Evolutionary conservation across 2,113 vertebrate genomes (phyloP).

Genomic region (Carettochelys insculpta): DNA sequence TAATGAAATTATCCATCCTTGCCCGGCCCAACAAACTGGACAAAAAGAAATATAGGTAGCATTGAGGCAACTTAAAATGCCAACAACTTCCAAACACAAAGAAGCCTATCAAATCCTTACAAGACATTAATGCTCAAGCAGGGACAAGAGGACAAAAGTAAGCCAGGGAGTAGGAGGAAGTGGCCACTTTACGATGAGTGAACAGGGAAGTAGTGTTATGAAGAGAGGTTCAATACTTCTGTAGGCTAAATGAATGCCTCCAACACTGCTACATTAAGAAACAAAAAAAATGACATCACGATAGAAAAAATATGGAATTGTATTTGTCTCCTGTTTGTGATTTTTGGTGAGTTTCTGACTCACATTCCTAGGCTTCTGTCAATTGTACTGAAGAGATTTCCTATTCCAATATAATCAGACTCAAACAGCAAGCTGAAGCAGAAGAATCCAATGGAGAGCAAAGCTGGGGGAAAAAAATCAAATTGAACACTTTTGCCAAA

Average conservation of each 20-base stretch:
- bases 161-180: neutral
- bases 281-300: neutral
- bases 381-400: neutral
- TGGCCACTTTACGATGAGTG: neutral
- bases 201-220: neutral
- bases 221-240: neutral
- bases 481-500: neutral
- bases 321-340: neutral
- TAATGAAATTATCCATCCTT: neutral
- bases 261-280: neutral
- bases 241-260: neutral
- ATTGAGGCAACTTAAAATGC: neutral
- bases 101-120: neutral
- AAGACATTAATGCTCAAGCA: neutral
- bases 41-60: neutral
- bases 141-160: neutral
- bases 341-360: neutral
- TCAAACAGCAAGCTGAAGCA: neutral
- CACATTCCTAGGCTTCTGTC: neutral
- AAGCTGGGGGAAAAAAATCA: neutral
- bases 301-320: neutral
- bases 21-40: neutral
- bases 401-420: no score
- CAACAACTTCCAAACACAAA: neutral
- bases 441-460: neutral